Percentiles rank a stretch among this genome's conserved stretches.
Conservation (phyloP, 2,888 invertebrate species). For the Pollenia labialis region DNA sequence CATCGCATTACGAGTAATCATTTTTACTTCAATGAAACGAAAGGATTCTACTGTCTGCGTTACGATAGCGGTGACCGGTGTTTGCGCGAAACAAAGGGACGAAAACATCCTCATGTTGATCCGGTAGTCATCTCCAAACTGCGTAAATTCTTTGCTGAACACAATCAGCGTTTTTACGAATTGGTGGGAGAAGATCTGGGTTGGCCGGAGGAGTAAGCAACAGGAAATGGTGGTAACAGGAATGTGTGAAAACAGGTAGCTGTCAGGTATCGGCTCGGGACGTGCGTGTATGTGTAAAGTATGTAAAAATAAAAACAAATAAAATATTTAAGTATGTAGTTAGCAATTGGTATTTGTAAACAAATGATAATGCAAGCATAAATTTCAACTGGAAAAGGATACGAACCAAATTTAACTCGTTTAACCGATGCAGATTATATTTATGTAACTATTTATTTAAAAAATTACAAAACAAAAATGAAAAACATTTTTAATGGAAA, state of each 20-base stretch:
- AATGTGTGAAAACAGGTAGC: neutral
- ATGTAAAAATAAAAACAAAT: conserved; percentile 38
- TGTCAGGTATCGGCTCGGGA: neutral
- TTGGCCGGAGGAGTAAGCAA: conserved; percentile 94
- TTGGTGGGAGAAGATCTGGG: conserved; percentile 96
- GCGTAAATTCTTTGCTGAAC: conserved; percentile 94
- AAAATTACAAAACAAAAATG: neutral
- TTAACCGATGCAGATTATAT: conserved; percentile 14
- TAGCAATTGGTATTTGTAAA: conserved; percentile 64
- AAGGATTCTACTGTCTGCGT: conserved; percentile 97
- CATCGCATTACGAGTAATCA: conserved; percentile 91
- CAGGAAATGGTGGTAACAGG: neutral
- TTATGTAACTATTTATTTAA: conserved; percentile 25
- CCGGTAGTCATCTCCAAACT: conserved; percentile 91
- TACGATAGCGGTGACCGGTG: conserved; percentile 94
- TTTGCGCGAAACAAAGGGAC: conserved; percentile 92
- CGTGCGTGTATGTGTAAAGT: conserved; percentile 33
- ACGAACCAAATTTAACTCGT: conserved; percentile 21
- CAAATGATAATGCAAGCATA: conserved; percentile 44
- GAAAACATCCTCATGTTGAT: conserved; percentile 93
- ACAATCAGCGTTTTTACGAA: conserved; percentile 96
- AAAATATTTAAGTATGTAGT: conserved; percentile 51
- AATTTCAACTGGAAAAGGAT: neutral
- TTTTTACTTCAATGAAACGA: conserved; percentile 98
- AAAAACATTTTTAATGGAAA: conserved; percentile 5